Conservation (phyloP, 2,888 invertebrate species). For the Carpatolechia fugitivella region DNA sequence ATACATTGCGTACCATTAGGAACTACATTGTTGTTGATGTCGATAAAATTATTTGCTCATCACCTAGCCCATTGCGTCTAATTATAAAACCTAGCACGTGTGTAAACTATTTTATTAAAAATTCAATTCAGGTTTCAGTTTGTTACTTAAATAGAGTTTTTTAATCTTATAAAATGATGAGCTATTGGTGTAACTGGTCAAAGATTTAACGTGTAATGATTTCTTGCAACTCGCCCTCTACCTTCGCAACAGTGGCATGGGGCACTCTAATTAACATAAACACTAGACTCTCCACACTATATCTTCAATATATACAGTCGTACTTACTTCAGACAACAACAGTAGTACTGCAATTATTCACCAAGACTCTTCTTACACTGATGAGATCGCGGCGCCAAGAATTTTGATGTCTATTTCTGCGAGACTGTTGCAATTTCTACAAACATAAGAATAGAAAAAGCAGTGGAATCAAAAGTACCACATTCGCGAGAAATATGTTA, state of each 20-base stretch:
- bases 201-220: neutral
- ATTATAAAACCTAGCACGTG: too few relatives aligned
- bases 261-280: constrained; percentile 73
- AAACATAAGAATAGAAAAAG: neutral
- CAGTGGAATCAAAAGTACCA: neutral
- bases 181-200: too few relatives aligned
- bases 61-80: too few relatives aligned
- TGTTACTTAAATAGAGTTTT: too few relatives aligned
- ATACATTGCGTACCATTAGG: too few relatives aligned
- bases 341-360: constrained; percentile 10
- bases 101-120: too few relatives aligned
- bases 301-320: constrained; percentile 28
- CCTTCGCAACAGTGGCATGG: constrained; percentile 56
- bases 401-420: neutral
- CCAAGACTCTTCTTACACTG: neutral
- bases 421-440: neutral
- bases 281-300: constrained; percentile 51
- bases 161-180: too few relatives aligned
- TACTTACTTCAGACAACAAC: constrained; percentile 4
- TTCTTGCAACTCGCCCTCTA: constrained; percentile 28
- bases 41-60: too few relatives aligned
- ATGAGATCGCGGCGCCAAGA: neutral
- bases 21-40: too few relatives aligned
- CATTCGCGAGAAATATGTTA: too few relatives aligned
- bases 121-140: too few relatives aligned